Base-by-base conservation (phyloP, 2,113 vertebrate species). In the Coturnix japonica region DNA sequence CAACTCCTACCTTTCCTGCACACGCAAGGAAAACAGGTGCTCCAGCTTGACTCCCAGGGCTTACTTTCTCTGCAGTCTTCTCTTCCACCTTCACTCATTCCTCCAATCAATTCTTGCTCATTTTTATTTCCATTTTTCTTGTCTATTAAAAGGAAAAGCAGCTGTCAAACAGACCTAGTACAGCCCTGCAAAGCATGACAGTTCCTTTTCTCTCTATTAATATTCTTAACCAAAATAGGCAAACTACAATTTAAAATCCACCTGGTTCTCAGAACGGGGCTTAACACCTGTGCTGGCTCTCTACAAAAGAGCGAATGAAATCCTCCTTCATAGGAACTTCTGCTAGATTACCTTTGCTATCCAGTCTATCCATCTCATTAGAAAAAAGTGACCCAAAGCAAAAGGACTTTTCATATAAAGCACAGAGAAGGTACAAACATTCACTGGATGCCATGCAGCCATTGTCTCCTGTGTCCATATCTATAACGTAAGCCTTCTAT, bases 21-120 rank as follows among this genome's bases (percentile, higher is more conserved):
- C 82, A 88, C 67, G 87, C 80, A 93, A 76, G 76, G 91, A 92
- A 95, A 91, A 83, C 59, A 56, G 43, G 35, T 28, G 46, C 46
- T 70, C 33, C 33, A 13, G 33, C 33, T 47, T 51, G 23, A 26
- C 46, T 70, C 46, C 28, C n/a, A 31, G 14, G 20, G 41, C 64
- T 66, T 66, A 21, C 43, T 66, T 66, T 22, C 20, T 66, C 9
- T 46, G 18, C 64, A 44, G 31, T 30, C 43, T 46, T 66, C 37
- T 18, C 20, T 17, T 26, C 35, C 60, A 39, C 11, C 23, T 63
- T 28, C 23, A 66, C 17, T 25, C 46, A 49, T 37, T 51, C 28
- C 17, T 17, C 23, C 33, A 25, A 37, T 28, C n/a, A 26, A 25
- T 35, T 47, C 46, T 28, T 49, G 44, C 7, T 49, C 15, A 35